Conservation (phyloP, 2,113 vertebrate species). For the Entomyzon cyanotis region DNA sequence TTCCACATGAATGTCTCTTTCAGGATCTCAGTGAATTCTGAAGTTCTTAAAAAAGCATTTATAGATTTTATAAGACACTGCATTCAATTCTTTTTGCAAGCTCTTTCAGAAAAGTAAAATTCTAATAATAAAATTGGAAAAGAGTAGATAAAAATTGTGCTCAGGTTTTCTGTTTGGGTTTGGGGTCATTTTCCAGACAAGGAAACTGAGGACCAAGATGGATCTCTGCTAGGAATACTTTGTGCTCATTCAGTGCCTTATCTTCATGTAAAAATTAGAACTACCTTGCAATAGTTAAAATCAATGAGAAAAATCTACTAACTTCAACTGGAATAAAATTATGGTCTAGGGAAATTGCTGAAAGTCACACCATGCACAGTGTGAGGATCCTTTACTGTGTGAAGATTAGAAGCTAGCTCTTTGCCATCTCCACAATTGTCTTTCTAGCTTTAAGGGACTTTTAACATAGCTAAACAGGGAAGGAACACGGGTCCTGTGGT, state of each 20-base stretch:
- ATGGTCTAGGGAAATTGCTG: background rate
- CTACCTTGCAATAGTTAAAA: background rate
- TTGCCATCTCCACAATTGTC: background rate
- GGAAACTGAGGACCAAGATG: background rate
- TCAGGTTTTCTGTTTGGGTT: background rate
- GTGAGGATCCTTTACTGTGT: background rate
- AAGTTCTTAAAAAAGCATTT: background rate
- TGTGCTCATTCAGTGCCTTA: background rate
- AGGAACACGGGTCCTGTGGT: background rate
- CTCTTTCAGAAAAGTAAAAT: background rate
- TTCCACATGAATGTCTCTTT: background rate
- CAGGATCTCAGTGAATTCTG: background rate
- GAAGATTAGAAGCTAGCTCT: background rate
- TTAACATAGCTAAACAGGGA: slow-evolving; percentile 19
- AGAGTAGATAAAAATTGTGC: background rate
- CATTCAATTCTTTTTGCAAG: background rate
- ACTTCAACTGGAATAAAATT: background rate
- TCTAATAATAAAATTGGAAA: background rate
- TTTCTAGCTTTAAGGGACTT: background rate
- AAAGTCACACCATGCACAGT: background rate
- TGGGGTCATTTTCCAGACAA: background rate
- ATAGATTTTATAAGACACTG: background rate
- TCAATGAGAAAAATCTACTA: background rate
- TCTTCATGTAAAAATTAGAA: background rate
- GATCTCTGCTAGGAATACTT: background rate